These are phyloP conservation scores for Epizoanthus ramosus DNA, from an alignment of 92 coral and sea anemone genomes.

Conservation along the genomic window DNA sequence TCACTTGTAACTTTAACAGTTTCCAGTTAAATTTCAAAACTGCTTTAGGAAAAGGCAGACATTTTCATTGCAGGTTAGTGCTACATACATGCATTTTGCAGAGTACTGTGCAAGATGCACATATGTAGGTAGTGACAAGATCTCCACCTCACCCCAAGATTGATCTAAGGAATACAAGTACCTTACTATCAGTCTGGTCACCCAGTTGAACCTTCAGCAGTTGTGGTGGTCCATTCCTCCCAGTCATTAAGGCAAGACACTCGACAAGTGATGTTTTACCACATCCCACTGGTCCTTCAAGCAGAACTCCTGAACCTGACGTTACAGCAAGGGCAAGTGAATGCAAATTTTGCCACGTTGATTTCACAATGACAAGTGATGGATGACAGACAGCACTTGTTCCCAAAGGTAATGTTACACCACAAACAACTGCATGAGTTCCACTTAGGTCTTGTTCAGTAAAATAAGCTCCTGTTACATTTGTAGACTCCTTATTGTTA, in stretches of 20 bases:
- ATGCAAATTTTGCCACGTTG: constrained; percentile 75
- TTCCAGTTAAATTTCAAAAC: no score
- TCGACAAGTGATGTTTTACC: constrained; percentile 92
- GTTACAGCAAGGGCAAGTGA: constrained; percentile 86
- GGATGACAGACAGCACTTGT: constrained; percentile 36
- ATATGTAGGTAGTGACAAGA: no score
- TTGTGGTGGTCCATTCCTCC: constrained; percentile 71
- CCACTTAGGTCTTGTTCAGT: constrained; percentile 81
- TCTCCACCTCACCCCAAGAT: no score
- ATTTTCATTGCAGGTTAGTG: background rate
- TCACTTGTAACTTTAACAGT: no score
- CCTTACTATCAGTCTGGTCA: constrained; percentile 99
- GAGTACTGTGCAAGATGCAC: no score
- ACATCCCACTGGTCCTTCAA: constrained; percentile 90
- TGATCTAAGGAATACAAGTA: constrained; percentile 1
- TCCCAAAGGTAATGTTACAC: constrained; percentile 71
- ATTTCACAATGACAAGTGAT: constrained; percentile 82
- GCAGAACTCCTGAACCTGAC: constrained; percentile 79
- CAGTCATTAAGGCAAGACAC: constrained; percentile 73
- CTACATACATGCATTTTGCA: no score
- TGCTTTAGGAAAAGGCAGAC: no score
- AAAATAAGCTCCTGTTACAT: constrained; percentile 37
- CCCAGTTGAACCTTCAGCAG: constrained; percentile 94
- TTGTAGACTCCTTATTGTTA: constrained; percentile 1
- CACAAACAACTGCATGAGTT: constrained; percentile 62